phyloP scores from a whole-genome alignment of 2,888 invertebrate genomes.

The Drosophila picticornis region DNA sequence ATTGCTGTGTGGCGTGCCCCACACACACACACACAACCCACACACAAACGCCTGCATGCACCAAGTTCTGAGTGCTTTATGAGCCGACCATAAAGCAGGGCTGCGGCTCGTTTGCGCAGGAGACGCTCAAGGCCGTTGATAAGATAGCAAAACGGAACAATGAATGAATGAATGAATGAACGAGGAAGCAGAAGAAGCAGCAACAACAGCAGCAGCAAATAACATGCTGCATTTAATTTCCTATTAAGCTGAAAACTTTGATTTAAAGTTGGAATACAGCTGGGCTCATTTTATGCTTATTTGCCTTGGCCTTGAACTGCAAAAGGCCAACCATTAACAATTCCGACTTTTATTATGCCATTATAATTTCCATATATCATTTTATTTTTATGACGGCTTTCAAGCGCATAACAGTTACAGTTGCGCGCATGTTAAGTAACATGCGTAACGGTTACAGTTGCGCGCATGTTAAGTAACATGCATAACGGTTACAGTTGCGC shows the following conservation, averaged over 20 bases:
- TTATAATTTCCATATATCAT: not conserved
- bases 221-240: slow-evolving; percentile 42
- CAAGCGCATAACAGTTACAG: not conserved
- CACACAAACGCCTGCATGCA: not conserved
- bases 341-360: not conserved
- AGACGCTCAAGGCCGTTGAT: slow-evolving; percentile 66
- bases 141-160: slow-evolving; percentile 45
- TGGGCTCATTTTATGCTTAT: slow-evolving; percentile 14
- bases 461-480: too few relatives aligned
- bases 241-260: slow-evolving; percentile 20
- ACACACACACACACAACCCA: not conserved
- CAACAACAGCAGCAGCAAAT: slow-evolving; percentile 9
- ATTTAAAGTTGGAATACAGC: slow-evolving; percentile 12
- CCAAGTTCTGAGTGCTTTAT: slow-evolving; percentile 35
- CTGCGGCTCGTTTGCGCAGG: slow-evolving; percentile 26
- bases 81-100: slow-evolving; percentile 29
- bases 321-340: slow-evolving; percentile 26
- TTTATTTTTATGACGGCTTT: not conserved
- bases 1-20: slow-evolving; percentile 12
- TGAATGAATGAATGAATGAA: slow-evolving; percentile 14
- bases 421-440: not conserved
- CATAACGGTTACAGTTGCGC: not conserved
- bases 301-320: slow-evolving; percentile 22
- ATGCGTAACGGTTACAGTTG: too few relatives aligned
- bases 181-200: slow-evolving; percentile 10